phyloP scores from a whole-genome alignment of 2,888 invertebrate species.

The Dendrolimus pini region DNA sequence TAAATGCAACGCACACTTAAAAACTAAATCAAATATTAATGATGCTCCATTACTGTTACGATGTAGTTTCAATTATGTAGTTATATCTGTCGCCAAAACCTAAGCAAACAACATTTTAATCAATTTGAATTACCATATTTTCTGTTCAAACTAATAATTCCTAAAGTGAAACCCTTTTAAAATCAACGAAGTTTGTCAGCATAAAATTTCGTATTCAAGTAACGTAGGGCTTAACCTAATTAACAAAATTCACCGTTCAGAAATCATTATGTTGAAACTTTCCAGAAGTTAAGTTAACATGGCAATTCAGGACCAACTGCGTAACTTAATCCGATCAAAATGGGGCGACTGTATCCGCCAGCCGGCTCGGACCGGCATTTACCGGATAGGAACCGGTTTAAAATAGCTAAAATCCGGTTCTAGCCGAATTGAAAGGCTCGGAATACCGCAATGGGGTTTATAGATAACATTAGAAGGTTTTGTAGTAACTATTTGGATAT shows the following conservation, averaged over 20 bases:
- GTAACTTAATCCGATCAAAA: constrained; percentile 35
- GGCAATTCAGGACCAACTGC: constrained; percentile 18
- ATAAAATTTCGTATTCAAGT: background rate
- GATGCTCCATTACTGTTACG: too few relatives aligned
- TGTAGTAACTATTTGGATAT: background rate
- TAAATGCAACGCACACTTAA: too few relatives aligned
- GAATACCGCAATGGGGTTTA: background rate
- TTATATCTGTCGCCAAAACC: too few relatives aligned
- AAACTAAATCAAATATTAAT: too few relatives aligned
- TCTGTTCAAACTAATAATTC: background rate
- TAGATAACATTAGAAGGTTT: background rate
- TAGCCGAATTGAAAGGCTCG: constrained; percentile 4
- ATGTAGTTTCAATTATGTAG: too few relatives aligned
- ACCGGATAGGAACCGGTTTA: constrained; percentile 31
- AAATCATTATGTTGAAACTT: constrained; percentile 25
- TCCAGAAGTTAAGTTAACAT: constrained; percentile 19
- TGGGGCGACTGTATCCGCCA: constrained; percentile 29
- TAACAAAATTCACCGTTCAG: constrained; percentile 10
- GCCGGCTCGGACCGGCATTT: constrained; percentile 29
- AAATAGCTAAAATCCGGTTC: constrained; percentile 9
- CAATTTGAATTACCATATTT: background rate
- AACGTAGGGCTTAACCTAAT: background rate
- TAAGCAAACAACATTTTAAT: too few relatives aligned
- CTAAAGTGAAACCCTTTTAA: background rate
- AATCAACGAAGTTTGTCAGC: background rate